Evolutionary conservation across 2,113 vertebrate species (phyloP).

Genomic region (Thoracochromis brauschi): DNA sequence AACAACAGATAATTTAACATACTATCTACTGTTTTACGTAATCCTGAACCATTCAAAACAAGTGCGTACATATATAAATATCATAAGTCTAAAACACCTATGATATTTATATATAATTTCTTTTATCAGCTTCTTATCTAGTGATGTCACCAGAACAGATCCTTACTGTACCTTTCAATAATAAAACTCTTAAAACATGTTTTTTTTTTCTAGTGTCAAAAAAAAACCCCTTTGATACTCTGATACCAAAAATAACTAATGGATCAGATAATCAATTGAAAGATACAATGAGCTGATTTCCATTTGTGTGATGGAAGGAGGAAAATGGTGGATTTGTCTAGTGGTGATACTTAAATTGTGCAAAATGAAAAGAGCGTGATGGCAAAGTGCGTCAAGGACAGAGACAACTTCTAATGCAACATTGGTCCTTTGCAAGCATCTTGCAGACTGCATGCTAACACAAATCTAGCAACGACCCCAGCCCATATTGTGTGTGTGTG

Average conservation of each 20-base stretch:
- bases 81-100: background rate
- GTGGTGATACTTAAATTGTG: background rate
- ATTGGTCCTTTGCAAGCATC: background rate
- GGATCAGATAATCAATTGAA: background rate
- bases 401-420: background rate
- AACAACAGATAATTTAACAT: background rate
- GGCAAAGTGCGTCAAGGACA: background rate
- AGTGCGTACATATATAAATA: background rate
- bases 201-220: background rate
- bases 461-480: background rate
- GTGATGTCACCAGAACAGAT: background rate
- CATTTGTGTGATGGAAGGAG: background rate
- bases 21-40: background rate
- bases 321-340: background rate
- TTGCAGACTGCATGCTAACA: background rate
- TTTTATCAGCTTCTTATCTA: background rate
- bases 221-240: accelerated
- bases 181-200: background rate
- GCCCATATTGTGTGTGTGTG: too few relatives aligned
- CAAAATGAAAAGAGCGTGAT: background rate
- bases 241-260: background rate
- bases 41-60: background rate
- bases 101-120: background rate
- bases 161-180: background rate
- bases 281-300: background rate